Conservation (phyloP, 2,888 invertebrate genomes). For the Oscheius sp. region DNA sequence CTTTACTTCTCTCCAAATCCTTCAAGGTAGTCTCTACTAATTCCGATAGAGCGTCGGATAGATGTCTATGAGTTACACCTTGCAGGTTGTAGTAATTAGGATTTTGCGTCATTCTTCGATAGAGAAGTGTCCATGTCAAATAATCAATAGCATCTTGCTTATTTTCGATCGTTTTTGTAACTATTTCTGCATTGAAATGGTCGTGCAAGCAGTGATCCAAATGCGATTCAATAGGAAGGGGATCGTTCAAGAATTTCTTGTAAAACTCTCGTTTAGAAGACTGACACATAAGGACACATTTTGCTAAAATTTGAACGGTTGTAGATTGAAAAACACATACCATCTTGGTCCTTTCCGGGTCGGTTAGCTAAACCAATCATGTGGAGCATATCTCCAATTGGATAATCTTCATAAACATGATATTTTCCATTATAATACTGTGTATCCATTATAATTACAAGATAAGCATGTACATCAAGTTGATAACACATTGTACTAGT, state of each 20-base stretch:
- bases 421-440: conserved; percentile 88
- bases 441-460: conserved; percentile 97
- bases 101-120: conserved; percentile 95
- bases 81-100: conserved; percentile 99
- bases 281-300: conserved; percentile 95
- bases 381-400: conserved; percentile 93
- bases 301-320: conserved; percentile 71
- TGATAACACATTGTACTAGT: conserved; percentile 93
- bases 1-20: conserved; percentile 70
- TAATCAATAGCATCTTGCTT: conserved; percentile 99
- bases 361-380: conserved; percentile 97
- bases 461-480: conserved; percentile 86
- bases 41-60: conserved; percentile 97
- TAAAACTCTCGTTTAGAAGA: conserved; percentile 97
- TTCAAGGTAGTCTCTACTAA: conserved; percentile 93
- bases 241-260: conserved; percentile 96
- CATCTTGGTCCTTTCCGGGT: conserved; percentile 89
- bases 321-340: conserved; percentile 75
- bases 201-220: conserved; percentile 97
- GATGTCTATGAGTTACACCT: conserved; percentile 80
- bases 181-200: conserved; percentile 99
- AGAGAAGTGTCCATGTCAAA: conserved; percentile 98
- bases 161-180: conserved; percentile 99
- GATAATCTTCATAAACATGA: conserved; percentile 91
- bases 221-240: conserved; percentile 95